Conservation (phyloP, 2,113 vertebrate genomes). For the Pavo muticus region DNA sequence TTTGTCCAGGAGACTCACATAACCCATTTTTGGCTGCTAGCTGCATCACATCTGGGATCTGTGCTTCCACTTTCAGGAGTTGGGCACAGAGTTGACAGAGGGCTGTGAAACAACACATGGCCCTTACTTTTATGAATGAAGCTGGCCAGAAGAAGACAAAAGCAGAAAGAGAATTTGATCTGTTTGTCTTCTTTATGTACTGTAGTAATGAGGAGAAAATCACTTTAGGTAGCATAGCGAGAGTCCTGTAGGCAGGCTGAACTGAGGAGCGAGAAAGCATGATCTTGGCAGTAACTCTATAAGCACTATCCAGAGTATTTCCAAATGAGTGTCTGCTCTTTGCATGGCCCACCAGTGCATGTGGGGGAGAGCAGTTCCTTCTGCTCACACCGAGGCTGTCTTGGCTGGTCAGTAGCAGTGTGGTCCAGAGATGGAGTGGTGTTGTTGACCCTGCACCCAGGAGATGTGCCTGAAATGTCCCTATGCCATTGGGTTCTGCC, state of each 20-base stretch:
- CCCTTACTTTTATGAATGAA: background rate
- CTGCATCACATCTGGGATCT: background rate
- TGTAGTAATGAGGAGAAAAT: background rate
- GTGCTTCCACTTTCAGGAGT: background rate
- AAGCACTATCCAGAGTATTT: background rate
- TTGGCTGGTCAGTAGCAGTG: background rate
- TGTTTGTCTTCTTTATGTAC: background rate
- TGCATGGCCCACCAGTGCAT: background rate
- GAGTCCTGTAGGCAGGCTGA: background rate
- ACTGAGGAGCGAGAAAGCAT: background rate
- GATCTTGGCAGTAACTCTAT: background rate
- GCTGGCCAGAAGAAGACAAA: background rate
- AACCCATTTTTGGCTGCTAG: slow-evolving; percentile 14
- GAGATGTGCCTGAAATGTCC: background rate
- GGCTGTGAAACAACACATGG: background rate
- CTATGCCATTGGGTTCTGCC: background rate
- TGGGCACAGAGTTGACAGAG: background rate
- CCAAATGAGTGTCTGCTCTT: background rate
- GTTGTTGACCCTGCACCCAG: background rate
- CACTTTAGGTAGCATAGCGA: background rate
- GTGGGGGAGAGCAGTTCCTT: background rate
- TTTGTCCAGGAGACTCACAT: background rate
- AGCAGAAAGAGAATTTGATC: background rate
- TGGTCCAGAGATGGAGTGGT: background rate
- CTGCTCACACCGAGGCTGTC: fast-evolving